Conservation (phyloP, 2,113 vertebrate genomes). For the Cisticola juncidis region DNA sequence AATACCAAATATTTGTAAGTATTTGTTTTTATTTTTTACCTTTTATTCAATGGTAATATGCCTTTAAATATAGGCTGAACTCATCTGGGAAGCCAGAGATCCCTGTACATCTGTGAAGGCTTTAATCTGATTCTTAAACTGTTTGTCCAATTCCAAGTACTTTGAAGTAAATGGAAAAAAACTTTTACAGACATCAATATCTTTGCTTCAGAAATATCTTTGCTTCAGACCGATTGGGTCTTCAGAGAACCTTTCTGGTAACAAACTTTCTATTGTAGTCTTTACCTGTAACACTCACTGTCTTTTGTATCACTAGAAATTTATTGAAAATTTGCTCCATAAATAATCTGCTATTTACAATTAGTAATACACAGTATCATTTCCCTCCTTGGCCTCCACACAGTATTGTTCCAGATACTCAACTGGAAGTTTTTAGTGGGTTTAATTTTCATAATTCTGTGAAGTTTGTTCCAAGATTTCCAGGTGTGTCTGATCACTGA, state of each 20-base stretch:
- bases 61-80: neutral
- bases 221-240: neutral
- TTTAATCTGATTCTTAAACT: neutral
- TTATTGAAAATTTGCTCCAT: conserved; percentile 12
- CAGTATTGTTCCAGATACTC: conserved; percentile 23
- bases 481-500: conserved; percentile 67
- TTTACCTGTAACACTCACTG: neutral
- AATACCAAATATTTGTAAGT: neutral
- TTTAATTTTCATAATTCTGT: conserved; percentile 64
- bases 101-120: neutral
- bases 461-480: conserved; percentile 70
- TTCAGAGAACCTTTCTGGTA: neutral
- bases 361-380: neutral
- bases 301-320: neutral
- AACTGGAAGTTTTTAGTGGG: conserved; percentile 49
- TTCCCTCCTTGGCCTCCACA: conserved; percentile 9
- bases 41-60: neutral
- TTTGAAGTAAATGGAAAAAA: conserved; percentile 37
- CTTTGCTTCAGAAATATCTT: neutral
- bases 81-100: neutral
- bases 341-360: conserved; percentile 43
- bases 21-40: neutral
- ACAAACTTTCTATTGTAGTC: neutral
- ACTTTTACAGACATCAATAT: neutral
- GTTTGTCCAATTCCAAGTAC: neutral